Conservation (phyloP, 1,140 invertebrate genomes). For the Amphibalanus amphitrite region DNA sequence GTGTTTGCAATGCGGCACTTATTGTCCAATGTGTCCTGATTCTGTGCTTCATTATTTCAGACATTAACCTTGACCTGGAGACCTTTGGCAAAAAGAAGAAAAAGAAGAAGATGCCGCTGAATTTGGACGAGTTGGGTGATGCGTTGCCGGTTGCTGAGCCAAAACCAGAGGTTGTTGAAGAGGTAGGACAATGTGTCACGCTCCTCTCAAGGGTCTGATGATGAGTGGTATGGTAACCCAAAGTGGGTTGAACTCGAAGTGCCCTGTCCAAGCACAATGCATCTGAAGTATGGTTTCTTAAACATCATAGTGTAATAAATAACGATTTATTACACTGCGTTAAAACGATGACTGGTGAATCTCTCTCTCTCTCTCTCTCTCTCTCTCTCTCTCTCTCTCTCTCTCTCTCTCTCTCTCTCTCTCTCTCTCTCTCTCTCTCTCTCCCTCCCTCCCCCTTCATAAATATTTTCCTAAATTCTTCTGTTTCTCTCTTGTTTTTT, state of each 20-base stretch:
- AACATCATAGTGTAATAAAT: too few relatives aligned
- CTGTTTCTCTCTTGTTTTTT: background rate
- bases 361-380: too few relatives aligned
- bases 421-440: too few relatives aligned
- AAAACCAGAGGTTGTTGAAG: background rate
- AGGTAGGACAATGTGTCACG: background rate
- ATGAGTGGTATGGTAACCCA: too few relatives aligned
- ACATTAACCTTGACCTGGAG: conserved; percentile 38
- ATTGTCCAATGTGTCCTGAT: conserved; percentile 1
- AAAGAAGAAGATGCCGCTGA: conserved; percentile 50
- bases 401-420: too few relatives aligned
- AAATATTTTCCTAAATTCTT: background rate
- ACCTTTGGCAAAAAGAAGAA: conserved; percentile 72
- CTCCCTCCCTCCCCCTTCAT: background rate
- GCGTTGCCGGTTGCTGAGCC: conserved; percentile 22
- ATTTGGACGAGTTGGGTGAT: conserved; percentile 26
- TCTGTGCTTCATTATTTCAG: conserved; percentile 4
- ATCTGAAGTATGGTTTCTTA: background rate
- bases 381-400: too few relatives aligned
- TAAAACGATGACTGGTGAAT: too few relatives aligned
- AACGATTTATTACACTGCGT: too few relatives aligned
- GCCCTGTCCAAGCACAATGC: too few relatives aligned
- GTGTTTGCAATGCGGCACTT: too few relatives aligned
- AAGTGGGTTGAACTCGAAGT: too few relatives aligned
- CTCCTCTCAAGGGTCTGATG: too few relatives aligned